Conservation (phyloP, 2,797 vertebrate species). For the Argya squamiceps region DNA sequence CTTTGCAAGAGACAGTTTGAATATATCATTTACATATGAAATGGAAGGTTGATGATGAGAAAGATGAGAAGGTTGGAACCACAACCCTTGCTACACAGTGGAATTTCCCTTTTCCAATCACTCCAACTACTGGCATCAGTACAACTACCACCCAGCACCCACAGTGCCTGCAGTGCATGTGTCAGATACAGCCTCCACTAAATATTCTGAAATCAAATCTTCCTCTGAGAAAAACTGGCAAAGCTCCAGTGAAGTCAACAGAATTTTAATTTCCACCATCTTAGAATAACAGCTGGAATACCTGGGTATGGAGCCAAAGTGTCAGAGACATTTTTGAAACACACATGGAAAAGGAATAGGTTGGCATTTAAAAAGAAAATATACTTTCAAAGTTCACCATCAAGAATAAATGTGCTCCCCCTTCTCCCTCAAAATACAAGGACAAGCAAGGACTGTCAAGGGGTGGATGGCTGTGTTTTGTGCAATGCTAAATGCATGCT, state of each 20-base stretch:
- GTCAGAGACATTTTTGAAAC: conserved; percentile 59
- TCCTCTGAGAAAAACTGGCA: conserved; percentile 49
- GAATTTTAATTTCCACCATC: conserved; percentile 65
- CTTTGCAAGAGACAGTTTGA: not conserved
- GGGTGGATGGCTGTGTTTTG: not conserved
- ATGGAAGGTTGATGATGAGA: not conserved
- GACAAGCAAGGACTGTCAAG: conserved; percentile 22
- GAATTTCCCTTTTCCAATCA: not conserved
- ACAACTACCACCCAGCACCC: not conserved
- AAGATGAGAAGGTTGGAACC: not conserved
- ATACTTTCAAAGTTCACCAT: conserved; percentile 42
- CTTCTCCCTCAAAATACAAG: not conserved
- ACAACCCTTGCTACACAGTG: not conserved
- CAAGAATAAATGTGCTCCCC: not conserved
- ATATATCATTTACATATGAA: not conserved
- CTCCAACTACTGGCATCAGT: not conserved
- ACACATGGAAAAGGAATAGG: conserved; percentile 39
- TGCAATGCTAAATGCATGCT: conserved; percentile 41
- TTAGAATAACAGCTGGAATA: conserved; percentile 67
- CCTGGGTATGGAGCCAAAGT: conserved; percentile 51
- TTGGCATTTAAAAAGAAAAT: conserved; percentile 61
- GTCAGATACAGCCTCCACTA: not conserved
- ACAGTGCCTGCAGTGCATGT: not conserved
- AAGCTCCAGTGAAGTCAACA: conserved; percentile 56
- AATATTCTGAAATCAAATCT: conserved; percentile 55